A percentile compares a stretch with the other conserved stretches of the same genome.
These are phyloP conservation scores for Pachliopta kotzebuea DNA, from an alignment of 2,888 invertebrate genomes.

Conservation along the genomic window DNA sequence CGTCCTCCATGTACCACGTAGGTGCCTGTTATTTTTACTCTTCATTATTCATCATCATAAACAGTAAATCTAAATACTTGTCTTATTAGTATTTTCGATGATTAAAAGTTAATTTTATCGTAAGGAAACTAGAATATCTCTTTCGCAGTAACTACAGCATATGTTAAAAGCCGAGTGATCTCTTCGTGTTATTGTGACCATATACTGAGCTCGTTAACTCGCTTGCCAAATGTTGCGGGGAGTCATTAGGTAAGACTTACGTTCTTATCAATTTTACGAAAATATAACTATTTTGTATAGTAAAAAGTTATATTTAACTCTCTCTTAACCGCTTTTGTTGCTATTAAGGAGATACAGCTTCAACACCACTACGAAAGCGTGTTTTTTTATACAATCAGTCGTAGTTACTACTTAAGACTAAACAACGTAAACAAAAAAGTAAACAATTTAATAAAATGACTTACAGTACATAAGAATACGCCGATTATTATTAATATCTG, in stretches of 20 bases:
- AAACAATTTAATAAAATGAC: conserved; percentile 33
- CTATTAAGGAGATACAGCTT: too few species aligned
- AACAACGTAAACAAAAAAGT: background rate
- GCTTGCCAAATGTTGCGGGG: too few species aligned
- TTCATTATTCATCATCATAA: background rate
- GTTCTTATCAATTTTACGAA: background rate
- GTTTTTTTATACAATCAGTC: background rate
- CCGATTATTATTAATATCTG: conserved; percentile 89
- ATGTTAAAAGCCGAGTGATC: too few species aligned
- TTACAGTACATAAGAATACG: conserved; percentile 84
- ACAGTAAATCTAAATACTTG: background rate
- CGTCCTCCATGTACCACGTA: conserved; percentile 58
- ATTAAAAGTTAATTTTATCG: too few species aligned
- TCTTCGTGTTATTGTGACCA: too few species aligned
- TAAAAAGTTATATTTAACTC: background rate
- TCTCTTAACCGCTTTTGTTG: too few species aligned
- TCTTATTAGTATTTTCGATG: too few species aligned
- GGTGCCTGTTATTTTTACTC: conserved; percentile 55
- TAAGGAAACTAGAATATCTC: too few species aligned
- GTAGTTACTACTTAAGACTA: background rate
- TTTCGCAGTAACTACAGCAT: too few species aligned
- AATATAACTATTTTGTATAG: background rate
- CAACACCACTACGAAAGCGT: too few species aligned
- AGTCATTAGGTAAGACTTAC: background rate
- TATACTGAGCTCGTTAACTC: too few species aligned